Evolutionary conservation across 1,140 invertebrate genomes (phyloP).

Genomic region (Trachymyrmex septentrionalis): DNA sequence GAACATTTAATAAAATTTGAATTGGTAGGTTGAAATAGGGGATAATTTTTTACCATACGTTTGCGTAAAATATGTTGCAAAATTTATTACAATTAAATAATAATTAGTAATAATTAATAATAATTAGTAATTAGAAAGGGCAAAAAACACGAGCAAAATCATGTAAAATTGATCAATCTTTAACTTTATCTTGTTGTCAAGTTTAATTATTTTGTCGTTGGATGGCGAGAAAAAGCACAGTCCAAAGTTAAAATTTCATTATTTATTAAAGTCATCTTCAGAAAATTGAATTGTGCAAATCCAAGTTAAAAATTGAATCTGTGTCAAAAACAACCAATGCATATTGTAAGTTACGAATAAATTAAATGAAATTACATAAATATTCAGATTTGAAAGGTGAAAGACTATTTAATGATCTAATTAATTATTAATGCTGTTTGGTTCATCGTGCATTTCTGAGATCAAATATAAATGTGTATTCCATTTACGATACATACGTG

Average conservation of each 20-base stretch:
- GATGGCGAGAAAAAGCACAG: no score
- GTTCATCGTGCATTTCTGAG: background rate
- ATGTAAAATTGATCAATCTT: no score
- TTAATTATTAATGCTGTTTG: slow-evolving; percentile 17
- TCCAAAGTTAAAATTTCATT: no score
- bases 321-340: no score
- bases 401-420: background rate
- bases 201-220: no score
- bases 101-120: background rate
- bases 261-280: no score
- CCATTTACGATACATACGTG: slow-evolving; percentile 2
- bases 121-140: no score
- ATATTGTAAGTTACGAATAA: no score
- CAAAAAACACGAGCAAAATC: no score
- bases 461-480: background rate
- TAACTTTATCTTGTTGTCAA: no score
- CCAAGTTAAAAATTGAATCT: no score
- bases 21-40: background rate
- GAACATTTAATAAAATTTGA: background rate
- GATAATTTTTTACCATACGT: background rate
- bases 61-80: background rate
- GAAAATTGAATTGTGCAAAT: no score
- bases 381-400: background rate
- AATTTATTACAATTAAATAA: background rate
- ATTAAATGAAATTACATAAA: background rate